phyloP scores from a whole-genome alignment of 2,888 invertebrate genomes.

The Lycaena phlaeas region DNA sequence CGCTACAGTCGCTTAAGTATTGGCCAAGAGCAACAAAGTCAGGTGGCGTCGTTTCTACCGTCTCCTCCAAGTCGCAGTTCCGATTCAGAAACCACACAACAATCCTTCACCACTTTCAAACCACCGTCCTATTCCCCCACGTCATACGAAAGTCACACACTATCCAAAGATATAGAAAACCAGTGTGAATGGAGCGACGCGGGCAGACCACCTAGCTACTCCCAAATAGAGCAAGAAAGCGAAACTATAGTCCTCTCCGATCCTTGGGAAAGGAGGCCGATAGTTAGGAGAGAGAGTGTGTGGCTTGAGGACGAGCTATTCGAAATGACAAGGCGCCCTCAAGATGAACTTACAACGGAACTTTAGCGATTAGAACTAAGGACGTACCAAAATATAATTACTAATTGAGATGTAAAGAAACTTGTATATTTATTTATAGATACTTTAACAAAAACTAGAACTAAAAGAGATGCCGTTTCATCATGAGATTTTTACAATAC shows the following conservation, averaged over 20 bases:
- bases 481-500: too few species aligned
- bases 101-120: constrained; percentile 67
- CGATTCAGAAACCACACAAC: constrained; percentile 52
- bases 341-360: constrained; percentile 91
- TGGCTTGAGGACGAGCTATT: constrained; percentile 87
- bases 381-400: too few species aligned
- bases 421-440: too few species aligned
- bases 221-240: constrained; percentile 58
- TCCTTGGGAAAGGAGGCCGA: constrained; percentile 64
- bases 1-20: constrained; percentile 75
- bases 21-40: constrained; percentile 77
- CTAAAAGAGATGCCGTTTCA: too few species aligned
- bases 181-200: constrained; percentile 71
- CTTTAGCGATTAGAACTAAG: too few species aligned
- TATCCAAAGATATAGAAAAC: constrained; percentile 55
- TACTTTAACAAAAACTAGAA: too few species aligned
- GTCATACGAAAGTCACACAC: constrained; percentile 56
- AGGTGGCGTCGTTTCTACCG: constrained; percentile 84
- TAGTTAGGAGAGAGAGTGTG: constrained; percentile 70
- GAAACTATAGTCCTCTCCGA: constrained; percentile 58
- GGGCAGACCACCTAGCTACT: constrained; percentile 64
- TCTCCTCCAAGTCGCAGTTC: constrained; percentile 64
- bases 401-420: too few species aligned
- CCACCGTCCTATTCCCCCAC: constrained; percentile 67
- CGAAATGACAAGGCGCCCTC: constrained; percentile 87